Evolutionary conservation across 2,113 vertebrate species (phyloP).

Genomic region (Speoplatyrhinus poulsoni): DNA sequence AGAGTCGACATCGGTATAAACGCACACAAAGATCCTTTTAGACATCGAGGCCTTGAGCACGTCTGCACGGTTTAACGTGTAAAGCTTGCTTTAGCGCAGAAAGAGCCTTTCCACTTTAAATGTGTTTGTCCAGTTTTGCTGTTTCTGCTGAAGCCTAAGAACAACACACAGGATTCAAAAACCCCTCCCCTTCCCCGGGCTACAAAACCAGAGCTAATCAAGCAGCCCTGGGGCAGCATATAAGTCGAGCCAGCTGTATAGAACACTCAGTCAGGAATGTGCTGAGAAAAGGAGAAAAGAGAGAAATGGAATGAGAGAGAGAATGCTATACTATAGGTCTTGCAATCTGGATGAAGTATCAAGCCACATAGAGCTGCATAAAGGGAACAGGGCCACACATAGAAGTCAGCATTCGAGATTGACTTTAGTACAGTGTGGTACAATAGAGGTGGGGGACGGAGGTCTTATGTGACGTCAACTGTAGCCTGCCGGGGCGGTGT

Average conservation of each 20-base stretch:
- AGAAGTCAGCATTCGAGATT: too few relatives aligned
- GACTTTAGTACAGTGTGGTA: too few relatives aligned
- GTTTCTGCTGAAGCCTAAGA: conserved; percentile 31
- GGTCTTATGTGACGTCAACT: too few relatives aligned
- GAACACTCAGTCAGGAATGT: conserved; percentile 59
- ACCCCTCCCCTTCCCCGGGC: conserved; percentile 8
- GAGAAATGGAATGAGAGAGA: conserved; percentile 1
- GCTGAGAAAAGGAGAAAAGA: conserved; percentile 22
- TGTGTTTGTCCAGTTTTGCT: conserved; percentile 8
- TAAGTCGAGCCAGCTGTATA: conserved; percentile 54
- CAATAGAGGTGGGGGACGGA: too few relatives aligned
- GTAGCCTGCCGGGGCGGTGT: neutral
- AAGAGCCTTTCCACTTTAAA: conserved; percentile 17
- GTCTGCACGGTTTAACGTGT: too few relatives aligned
- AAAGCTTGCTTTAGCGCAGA: neutral
- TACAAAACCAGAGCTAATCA: conserved; percentile 51
- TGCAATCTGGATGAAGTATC: too few relatives aligned
- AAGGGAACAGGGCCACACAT: too few relatives aligned
- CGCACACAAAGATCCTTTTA: neutral
- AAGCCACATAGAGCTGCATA: too few relatives aligned
- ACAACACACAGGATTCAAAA: conserved; percentile 28
- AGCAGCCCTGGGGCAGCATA: conserved; percentile 27
- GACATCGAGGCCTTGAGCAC: neutral
- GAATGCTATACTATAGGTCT: too few relatives aligned
- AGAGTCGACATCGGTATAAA: neutral